Evolutionary conservation across 2,888 invertebrate genomes (phyloP).

Genomic region (Spilarctia lutea): DNA sequence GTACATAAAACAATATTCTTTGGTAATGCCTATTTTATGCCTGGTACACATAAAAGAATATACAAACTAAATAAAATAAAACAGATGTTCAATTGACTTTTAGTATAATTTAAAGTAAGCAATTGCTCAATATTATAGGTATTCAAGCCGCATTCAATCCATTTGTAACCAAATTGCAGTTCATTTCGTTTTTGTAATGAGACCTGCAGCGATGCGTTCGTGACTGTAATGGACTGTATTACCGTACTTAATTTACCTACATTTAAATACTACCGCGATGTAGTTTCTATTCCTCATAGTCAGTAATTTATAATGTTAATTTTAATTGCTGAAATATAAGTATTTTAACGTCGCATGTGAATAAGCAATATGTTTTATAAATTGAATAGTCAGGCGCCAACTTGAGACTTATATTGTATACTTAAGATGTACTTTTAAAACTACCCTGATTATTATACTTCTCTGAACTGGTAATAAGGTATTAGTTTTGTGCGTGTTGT

Average conservation of each 20-base stretch:
- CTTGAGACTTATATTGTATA: neutral
- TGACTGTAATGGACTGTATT: constrained; percentile 74
- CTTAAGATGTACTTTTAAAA: neutral
- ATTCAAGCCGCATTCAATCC: constrained; percentile 60
- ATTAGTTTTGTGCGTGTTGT: neutral
- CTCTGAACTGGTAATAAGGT: neutral
- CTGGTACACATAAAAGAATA: neutral
- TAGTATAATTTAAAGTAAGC: constrained; percentile 68
- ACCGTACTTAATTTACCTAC: constrained; percentile 63
- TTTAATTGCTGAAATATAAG: constrained; percentile 30
- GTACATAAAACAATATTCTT: no score
- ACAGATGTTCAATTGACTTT: constrained; percentile 28
- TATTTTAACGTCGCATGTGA: constrained; percentile 18
- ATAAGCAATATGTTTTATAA: constrained; percentile 18
- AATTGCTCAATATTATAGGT: constrained; percentile 62
- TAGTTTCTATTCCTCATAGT: constrained; percentile 38
- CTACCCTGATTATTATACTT: neutral
- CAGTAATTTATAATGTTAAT: constrained; percentile 40
- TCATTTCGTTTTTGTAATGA: constrained; percentile 75
- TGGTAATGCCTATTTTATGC: neutral
- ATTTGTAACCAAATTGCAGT: constrained; percentile 77
- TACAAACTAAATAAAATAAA: neutral
- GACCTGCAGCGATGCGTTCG: constrained; percentile 66
- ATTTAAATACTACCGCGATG: constrained; percentile 41
- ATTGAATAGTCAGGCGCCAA: constrained; percentile 16